Conservation (phyloP, 2,113 vertebrate species). For the Pachypanchax playfairii region DNA sequence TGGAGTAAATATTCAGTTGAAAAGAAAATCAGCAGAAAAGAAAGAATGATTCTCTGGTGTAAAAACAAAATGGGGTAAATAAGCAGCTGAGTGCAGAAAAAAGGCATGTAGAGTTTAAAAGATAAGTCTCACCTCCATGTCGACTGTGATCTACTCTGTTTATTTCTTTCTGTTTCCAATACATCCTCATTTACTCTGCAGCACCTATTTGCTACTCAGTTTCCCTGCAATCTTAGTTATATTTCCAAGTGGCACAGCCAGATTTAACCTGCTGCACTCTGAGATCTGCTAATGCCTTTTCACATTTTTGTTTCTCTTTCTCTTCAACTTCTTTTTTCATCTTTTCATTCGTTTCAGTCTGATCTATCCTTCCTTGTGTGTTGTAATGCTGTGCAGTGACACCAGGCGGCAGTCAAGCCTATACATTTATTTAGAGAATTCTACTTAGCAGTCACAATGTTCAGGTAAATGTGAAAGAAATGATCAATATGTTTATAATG, state of each 20-base stretch:
- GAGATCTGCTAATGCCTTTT: conserved; percentile 60
- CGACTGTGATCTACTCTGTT: conserved; percentile 19
- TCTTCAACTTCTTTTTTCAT: conserved; percentile 47
- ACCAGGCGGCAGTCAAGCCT: conserved; percentile 66
- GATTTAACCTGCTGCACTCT: conserved; percentile 25
- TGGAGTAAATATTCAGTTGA: conserved; percentile 15
- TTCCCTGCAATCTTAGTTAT: conserved; percentile 27
- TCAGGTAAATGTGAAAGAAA: conserved; percentile 1
- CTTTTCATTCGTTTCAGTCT: conserved; percentile 17
- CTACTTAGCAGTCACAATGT: conserved; percentile 7
- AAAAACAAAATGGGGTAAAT: conserved; percentile 28
- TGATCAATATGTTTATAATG: background rate
- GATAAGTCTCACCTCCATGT: conserved; percentile 47
- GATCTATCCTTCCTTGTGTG: conserved; percentile 21
- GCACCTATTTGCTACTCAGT: conserved; percentile 20
- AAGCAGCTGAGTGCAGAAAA: background rate
- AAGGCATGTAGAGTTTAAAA: conserved; percentile 11
- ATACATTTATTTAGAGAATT: conserved; percentile 21
- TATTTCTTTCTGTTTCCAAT: conserved; percentile 23
- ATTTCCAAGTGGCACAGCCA: conserved; percentile 42
- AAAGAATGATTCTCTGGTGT: conserved; percentile 29
- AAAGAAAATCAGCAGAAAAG: too few relatives aligned
- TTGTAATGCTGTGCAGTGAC: conserved; percentile 47
- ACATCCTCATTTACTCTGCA: conserved; percentile 41
- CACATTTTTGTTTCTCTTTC: conserved; percentile 51